Percentiles rank a stretch among this genome's conserved stretches.
phyloP scores from a whole-genome alignment of 1,140 invertebrate species.

The Asobara japonica region DNA sequence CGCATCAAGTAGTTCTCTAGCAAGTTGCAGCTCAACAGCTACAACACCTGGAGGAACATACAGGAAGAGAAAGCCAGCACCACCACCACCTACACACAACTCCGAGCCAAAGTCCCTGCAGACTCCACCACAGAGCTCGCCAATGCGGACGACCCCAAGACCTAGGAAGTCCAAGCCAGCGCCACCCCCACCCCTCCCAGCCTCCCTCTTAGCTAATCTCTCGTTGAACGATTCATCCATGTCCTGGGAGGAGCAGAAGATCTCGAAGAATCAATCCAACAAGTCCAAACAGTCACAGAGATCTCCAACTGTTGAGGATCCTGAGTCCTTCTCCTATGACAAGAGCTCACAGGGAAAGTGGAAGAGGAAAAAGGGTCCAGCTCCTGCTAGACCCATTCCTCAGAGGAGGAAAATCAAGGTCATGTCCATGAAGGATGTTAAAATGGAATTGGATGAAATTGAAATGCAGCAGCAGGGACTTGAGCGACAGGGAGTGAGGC shows the following conservation, averaged over 20 bases:
- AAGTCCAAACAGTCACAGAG: constrained; percentile 66
- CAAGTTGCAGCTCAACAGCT: constrained; percentile 53
- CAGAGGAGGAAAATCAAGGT: constrained; percentile 75
- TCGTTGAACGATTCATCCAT: constrained; percentile 43
- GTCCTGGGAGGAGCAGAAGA: constrained; percentile 67
- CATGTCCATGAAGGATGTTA: constrained; percentile 78
- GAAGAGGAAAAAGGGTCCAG: constrained; percentile 82
- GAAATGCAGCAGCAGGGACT: constrained; percentile 90
- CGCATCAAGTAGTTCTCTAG: constrained; percentile 57
- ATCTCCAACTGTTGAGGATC: constrained; percentile 24
- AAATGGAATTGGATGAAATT: constrained; percentile 79
- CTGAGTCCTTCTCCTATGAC: constrained; percentile 54
- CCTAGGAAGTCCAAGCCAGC: constrained; percentile 68
- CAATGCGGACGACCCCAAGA: constrained; percentile 50
- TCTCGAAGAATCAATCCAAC: constrained; percentile 70
- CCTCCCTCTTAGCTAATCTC: constrained; percentile 57
- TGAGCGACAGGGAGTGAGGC: constrained; percentile 85
- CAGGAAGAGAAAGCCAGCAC: constrained; percentile 76
- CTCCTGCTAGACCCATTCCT: constrained; percentile 79
- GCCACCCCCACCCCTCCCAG: constrained; percentile 68
- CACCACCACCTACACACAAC: constrained; percentile 69
- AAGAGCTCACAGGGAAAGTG: constrained; percentile 76
- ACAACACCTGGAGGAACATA: constrained; percentile 54
- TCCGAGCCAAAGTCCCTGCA: background rate
- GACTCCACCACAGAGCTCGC: constrained; percentile 40